Evolutionary conservation across 2,888 invertebrate species (phyloP).

Genomic region (Kuschelorhynchus macadamiae): DNA sequence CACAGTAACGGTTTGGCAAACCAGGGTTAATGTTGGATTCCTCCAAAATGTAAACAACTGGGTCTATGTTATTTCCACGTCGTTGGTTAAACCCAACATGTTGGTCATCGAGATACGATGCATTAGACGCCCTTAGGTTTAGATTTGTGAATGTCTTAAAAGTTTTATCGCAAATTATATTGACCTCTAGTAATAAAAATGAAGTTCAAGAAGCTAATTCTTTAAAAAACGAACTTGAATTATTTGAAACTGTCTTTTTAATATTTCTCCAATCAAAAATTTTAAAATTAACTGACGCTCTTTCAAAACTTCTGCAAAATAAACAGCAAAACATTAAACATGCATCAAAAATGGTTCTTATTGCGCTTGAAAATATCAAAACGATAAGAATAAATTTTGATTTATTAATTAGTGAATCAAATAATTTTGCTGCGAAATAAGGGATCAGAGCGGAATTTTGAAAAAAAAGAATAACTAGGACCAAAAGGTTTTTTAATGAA

Average conservation of each 20-base stretch:
- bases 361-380: slow-evolving; percentile 27
- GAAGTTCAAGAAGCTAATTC: slow-evolving; percentile 5
- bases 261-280: slow-evolving; percentile 17
- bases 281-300: slow-evolving; percentile 13
- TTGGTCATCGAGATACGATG: slow-evolving; percentile 28
- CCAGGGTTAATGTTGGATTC: too few relatives aligned
- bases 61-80: too few relatives aligned
- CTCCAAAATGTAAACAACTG: too few relatives aligned
- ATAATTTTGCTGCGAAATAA: slow-evolving; percentile 29
- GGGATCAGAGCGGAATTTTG: slow-evolving; percentile 12
- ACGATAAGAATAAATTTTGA: slow-evolving; percentile 28
- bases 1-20: too few relatives aligned
- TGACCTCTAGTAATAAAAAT: slow-evolving; percentile 2
- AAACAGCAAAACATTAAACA: slow-evolving; percentile 15
- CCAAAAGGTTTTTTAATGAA: slow-evolving; percentile 20
- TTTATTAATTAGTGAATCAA: slow-evolving; percentile 34
- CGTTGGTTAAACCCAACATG: slow-evolving; percentile 4
- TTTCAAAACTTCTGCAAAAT: slow-evolving; percentile 21
- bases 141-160: slow-evolving; percentile 23
- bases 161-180: slow-evolving; percentile 11
- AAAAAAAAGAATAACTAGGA: slow-evolving; percentile 35
- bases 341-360: slow-evolving; percentile 20
- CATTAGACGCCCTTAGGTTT: slow-evolving; percentile 9
- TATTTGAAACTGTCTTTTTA: too few relatives aligned
- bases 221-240: too few relatives aligned